Evolutionary conservation across 1,140 invertebrate species (phyloP).

Genomic region (Augochlora pura): DNA sequence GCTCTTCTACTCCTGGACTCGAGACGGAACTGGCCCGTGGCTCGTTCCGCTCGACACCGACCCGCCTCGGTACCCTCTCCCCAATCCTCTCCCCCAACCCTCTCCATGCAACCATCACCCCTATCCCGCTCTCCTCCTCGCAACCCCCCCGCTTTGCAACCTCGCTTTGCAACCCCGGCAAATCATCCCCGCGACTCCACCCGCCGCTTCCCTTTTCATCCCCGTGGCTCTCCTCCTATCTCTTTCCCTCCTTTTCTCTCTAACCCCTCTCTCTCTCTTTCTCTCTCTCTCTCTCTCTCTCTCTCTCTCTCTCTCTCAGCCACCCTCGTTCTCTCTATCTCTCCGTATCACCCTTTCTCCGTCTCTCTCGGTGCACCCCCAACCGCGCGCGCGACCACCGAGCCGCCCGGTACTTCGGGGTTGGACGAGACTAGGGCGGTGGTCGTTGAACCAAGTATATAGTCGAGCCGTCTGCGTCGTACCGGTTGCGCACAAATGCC

Average conservation of each 20-base stretch:
- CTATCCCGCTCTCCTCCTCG: neutral
- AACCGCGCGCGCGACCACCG: constrained; percentile 26
- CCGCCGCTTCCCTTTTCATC: neutral
- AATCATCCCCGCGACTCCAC: constrained; percentile 9
- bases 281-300: too few species aligned
- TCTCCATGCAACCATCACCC: neutral
- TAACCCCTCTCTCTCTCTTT: too few species aligned
- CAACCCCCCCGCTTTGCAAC: neutral
- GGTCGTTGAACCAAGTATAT: constrained; percentile 79
- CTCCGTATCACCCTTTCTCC: too few species aligned
- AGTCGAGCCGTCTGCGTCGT: constrained; percentile 72
- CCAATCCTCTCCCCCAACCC: constrained; percentile 5
- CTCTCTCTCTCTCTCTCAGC: too few species aligned
- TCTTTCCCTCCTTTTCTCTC: too few species aligned
- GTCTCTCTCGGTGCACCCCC: constrained; percentile 1
- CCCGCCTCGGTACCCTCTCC: constrained; percentile 15
- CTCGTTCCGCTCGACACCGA: constrained; percentile 59
- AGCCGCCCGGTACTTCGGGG: constrained; percentile 61
- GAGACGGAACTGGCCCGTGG: constrained; percentile 72
- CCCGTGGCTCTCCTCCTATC: too few species aligned
- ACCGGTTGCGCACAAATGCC: constrained; percentile 65
- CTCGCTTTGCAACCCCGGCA: neutral
- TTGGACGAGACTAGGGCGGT: constrained; percentile 78
- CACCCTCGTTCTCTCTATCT: too few species aligned
- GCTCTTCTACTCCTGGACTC: constrained; percentile 78